phyloP scores from a whole-genome alignment of 2,888 invertebrate species.

The Heliconius cydno region DNA sequence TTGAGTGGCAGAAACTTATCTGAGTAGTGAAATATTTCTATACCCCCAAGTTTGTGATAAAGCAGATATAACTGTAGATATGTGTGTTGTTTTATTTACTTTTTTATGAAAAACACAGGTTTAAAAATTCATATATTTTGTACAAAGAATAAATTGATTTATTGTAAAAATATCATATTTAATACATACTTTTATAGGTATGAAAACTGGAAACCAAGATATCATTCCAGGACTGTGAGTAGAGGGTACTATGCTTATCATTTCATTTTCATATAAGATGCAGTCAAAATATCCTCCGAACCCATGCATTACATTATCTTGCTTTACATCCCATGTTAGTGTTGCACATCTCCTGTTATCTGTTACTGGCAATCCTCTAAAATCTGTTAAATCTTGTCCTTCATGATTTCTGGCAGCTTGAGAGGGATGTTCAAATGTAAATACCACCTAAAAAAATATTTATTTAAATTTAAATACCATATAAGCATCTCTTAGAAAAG shows the following conservation, averaged over 20 bases:
- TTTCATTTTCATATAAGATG: constrained; percentile 91
- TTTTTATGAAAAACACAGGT: neutral
- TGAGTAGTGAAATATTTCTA: too few relatives aligned
- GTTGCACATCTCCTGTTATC: constrained; percentile 90
- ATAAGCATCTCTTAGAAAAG: too few relatives aligned
- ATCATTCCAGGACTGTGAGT: constrained; percentile 96
- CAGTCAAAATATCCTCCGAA: constrained; percentile 98
- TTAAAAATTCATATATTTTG: neutral
- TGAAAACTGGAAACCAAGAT: constrained; percentile 99
- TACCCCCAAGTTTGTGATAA: neutral
- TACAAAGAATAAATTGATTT: neutral
- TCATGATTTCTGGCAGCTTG: constrained; percentile 87
- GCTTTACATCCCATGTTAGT: constrained; percentile 86
- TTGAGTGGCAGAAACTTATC: neutral
- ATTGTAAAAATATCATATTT: neutral
- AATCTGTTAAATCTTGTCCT: constrained; percentile 85
- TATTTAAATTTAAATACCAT: too few relatives aligned
- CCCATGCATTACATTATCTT: constrained; percentile 94
- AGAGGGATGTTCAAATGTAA: constrained; percentile 96
- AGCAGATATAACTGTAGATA: neutral
- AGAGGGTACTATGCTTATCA: constrained; percentile 94
- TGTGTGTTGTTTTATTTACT: neutral
- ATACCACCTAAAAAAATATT: constrained; percentile 83
- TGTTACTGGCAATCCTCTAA: constrained; percentile 86
- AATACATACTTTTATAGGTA: constrained; percentile 90